phyloP scores from a whole-genome alignment of 2,797 vertebrate species.

The Ceyx erithaca region DNA sequence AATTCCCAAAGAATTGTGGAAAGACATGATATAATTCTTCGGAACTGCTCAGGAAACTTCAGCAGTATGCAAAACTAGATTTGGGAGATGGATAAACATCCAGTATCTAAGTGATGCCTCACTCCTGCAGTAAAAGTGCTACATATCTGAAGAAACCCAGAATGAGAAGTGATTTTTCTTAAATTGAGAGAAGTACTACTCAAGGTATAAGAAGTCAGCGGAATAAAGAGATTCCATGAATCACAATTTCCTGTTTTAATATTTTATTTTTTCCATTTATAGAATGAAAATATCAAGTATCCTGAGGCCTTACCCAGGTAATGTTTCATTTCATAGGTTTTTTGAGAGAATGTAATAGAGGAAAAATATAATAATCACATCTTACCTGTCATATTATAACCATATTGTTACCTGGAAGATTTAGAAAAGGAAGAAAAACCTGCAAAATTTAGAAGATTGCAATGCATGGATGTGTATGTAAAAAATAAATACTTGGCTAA shows the following conservation, averaged over 20 bases:
- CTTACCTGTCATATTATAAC: background rate
- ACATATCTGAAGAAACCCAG: background rate
- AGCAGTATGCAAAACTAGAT: background rate
- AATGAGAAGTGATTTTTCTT: slow-evolving; percentile 51
- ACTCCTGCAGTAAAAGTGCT: slow-evolving; percentile 21
- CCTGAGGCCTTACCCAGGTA: slow-evolving; percentile 38
- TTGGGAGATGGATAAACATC: background rate
- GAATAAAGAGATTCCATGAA: slow-evolving; percentile 40
- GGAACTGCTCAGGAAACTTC: background rate
- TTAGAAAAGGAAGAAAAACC: background rate
- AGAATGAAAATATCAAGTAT: slow-evolving; percentile 52
- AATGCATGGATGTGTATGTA: background rate
- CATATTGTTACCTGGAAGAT: background rate
- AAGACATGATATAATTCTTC: background rate
- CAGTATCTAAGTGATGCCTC: background rate
- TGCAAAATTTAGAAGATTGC: background rate
- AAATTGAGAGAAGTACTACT: background rate
- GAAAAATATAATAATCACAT: slow-evolving; percentile 26
- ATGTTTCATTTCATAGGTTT: slow-evolving; percentile 9
- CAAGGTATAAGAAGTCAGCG: slow-evolving; percentile 50
- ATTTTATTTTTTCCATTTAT: slow-evolving; percentile 34
- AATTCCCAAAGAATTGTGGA: background rate
- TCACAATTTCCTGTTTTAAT: slow-evolving; percentile 47
- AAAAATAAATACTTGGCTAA: background rate
- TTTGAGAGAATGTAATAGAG: slow-evolving; percentile 9